Evolutionary conservation across 2,888 invertebrate genomes (phyloP).

Genomic region (Tipula confusa): DNA sequence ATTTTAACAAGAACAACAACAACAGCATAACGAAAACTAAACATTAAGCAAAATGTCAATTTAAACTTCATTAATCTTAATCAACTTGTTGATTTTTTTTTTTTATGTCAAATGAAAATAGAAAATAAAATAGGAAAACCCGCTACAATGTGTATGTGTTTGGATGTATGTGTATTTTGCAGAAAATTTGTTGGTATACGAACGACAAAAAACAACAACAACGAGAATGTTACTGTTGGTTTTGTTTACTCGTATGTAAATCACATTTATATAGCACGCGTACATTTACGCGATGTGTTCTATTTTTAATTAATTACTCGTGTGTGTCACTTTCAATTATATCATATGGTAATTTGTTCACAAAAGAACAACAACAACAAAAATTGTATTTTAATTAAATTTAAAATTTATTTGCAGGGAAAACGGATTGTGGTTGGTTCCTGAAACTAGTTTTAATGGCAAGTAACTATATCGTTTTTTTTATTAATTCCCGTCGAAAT

Average conservation of each 20-base stretch:
- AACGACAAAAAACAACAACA: not conserved
- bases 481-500: too few species aligned
- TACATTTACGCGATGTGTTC: not conserved
- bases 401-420: not conserved
- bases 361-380: not conserved
- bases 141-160: not conserved
- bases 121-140: not conserved
- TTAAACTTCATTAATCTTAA: slow-evolving; percentile 12
- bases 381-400: not conserved
- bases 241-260: not conserved
- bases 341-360: not conserved
- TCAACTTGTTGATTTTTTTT: slow-evolving; percentile 7
- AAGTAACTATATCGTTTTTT: too few species aligned
- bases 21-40: not conserved
- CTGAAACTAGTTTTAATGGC: too few species aligned
- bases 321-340: not conserved
- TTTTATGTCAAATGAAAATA: not conserved
- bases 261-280: slow-evolving; percentile 16
- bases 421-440: too few species aligned
- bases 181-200: not conserved
- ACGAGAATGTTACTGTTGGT: not conserved
- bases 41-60: slow-evolving; percentile 5
- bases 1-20: not conserved
- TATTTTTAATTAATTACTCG: slow-evolving; percentile 8
- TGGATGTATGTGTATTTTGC: too few species aligned